Evolutionary conservation across 2,113 vertebrate species (phyloP), one percentile per base, ranked within the genome.

Genomic region (Salvelinus sp.): DNA sequence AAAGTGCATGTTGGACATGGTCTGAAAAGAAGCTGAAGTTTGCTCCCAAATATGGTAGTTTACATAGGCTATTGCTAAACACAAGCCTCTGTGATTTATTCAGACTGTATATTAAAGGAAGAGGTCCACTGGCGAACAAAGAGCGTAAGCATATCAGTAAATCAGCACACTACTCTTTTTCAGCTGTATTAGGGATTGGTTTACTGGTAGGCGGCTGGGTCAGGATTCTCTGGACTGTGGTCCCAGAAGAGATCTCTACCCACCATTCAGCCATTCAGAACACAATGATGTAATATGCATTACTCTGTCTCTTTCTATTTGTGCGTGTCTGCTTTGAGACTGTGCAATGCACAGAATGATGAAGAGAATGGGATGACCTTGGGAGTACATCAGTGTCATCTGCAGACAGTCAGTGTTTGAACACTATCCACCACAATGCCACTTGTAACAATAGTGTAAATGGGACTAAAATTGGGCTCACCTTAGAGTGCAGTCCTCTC

Each of bases 381-480:
- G 90, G 84, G 82, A 88, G 82, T 84, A 79, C 80, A 83, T 78
- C 80, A 47, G 85, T 88, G 85, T 90, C 86, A 87, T 88, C 82
- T 85, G 76, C 85, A 88, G 89, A 91, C 87, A 91, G 85, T 74
- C 72, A 63, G 84, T 86, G 90, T 91, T 89, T 92, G 90, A 89
- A 89, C 89, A 88, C 88, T 84, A 87, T 86, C 85, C 84, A 44
- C 70, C 76, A 77, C 64, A 87, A 89, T 88, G 88, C 90, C 85
- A 90, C 91, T 88, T 86, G 83, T 92, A 91, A 91, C 91, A 91
- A 92, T 89, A 80, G 87, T 89, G 88, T 88, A 93, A 93, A 93
- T 93, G 90, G 92, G 89, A 90, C 72, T 75, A 90, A 94, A 91
- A 94, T 93, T 94, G 92, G 91, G 85, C 83, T 93, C 93, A 93